Evolutionary conservation across 2,113 vertebrate species (phyloP).

Genomic region (Labeo catla): DNA sequence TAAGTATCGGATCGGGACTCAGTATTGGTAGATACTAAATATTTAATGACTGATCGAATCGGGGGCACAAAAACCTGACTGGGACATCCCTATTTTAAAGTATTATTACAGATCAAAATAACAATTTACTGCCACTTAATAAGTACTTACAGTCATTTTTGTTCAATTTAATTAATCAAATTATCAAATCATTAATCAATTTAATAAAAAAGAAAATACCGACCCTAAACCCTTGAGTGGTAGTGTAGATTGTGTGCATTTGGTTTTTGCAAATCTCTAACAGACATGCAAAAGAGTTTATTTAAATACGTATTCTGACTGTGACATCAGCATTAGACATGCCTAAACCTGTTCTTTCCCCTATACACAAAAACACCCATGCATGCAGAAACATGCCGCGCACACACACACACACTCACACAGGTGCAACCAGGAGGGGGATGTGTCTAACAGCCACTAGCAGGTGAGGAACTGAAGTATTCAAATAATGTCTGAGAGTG

Average conservation of each 20-base stretch:
- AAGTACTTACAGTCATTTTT: no score
- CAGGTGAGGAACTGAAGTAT: conserved; percentile 18
- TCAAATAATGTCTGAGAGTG: conserved; percentile 14
- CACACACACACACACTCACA: not conserved
- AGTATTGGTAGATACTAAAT: no score
- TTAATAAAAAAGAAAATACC: not conserved
- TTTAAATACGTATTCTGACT: conserved; percentile 5
- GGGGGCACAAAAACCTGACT: no score
- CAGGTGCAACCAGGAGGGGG: not conserved
- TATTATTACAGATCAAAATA: not conserved
- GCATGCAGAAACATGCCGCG: not conserved
- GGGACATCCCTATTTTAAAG: no score
- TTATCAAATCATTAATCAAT: no score
- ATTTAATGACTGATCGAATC: no score
- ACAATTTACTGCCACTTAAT: not conserved
- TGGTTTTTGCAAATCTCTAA: conserved; percentile 7
- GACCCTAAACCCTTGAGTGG: not conserved
- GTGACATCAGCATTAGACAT: not conserved
- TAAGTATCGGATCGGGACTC: no score
- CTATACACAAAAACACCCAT: not conserved
- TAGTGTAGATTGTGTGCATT: not conserved
- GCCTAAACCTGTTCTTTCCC: conserved; percentile 37
- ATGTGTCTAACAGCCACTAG: not conserved
- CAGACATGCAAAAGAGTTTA: conserved; percentile 21
- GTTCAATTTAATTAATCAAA: no score